Conservation (phyloP, 2,113 vertebrate species). For the Panthera leo region DNA sequence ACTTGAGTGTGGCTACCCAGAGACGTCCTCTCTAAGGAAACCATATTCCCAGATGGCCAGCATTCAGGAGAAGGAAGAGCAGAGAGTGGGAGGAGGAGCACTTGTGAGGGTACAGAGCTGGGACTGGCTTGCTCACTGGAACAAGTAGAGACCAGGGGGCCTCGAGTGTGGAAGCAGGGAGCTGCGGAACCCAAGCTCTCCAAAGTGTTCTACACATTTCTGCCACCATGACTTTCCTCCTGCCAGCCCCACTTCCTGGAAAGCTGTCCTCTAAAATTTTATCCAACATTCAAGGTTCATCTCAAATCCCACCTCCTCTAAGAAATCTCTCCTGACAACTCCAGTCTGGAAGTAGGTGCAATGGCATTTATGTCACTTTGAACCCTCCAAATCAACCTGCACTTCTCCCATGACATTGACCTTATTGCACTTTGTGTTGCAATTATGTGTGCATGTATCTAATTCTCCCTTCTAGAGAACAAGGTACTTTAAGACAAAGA, state of each 20-base stretch:
- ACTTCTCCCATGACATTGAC: background rate
- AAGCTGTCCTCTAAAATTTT: background rate
- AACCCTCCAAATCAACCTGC: background rate
- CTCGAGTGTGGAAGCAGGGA: background rate
- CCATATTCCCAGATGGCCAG: background rate
- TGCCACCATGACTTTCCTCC: background rate
- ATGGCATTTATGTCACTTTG: background rate
- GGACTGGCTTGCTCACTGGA: background rate
- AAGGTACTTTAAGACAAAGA: background rate
- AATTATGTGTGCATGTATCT: background rate
- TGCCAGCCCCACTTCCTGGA: background rate
- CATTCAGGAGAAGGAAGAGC: background rate
- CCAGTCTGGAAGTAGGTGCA: background rate
- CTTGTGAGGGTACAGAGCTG: accelerated
- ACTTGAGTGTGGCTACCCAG: background rate
- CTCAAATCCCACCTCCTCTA: background rate
- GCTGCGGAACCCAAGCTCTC: background rate
- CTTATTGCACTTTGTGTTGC: background rate
- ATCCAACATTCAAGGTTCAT: background rate
- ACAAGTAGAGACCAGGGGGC: background rate
- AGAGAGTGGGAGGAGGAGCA: background rate
- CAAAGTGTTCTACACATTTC: background rate
- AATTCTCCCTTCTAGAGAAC: background rate
- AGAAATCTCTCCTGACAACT: background rate
- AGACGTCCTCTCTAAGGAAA: background rate